Conservation (phyloP, 2,797 vertebrate species). For the Kryptolebias ocellatus region DNA sequence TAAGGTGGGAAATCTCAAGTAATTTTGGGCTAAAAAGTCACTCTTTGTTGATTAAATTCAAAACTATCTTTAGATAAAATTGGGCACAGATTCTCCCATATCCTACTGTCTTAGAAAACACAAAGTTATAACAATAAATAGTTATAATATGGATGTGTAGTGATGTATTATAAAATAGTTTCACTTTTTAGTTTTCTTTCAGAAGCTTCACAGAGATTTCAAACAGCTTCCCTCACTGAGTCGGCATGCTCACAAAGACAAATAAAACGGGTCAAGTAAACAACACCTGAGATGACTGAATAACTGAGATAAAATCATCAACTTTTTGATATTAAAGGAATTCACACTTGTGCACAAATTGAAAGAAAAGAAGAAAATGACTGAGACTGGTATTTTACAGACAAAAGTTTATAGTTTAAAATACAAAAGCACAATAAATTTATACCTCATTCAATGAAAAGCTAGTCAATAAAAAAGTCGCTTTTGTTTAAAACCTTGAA, state of each 20-base stretch:
- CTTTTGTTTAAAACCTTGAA: not conserved
- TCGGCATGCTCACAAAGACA: not conserved
- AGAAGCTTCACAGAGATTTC: slow-evolving; percentile 21
- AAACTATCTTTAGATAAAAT: slow-evolving; percentile 35
- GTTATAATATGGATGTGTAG: not conserved
- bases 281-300: slow-evolving; percentile 36
- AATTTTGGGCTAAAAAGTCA: slow-evolving; percentile 46
- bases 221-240: slow-evolving; percentile 2
- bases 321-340: slow-evolving; percentile 31
- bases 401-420: slow-evolving; percentile 18
- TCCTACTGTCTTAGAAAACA: slow-evolving; percentile 18
- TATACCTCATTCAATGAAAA: not conserved
- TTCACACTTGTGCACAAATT: slow-evolving; percentile 29
- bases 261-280: slow-evolving; percentile 22
- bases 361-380: slow-evolving; percentile 16
- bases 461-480: not conserved
- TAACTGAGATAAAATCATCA: slow-evolving; percentile 23
- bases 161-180: not conserved
- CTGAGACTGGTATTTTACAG: slow-evolving; percentile 4
- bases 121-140: slow-evolving; percentile 14
- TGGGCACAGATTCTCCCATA: slow-evolving; percentile 19
- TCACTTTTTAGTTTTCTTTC: slow-evolving; percentile 4
- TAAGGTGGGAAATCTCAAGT: slow-evolving; percentile 53
- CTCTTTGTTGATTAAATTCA: slow-evolving; percentile 56
- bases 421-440: not conserved